Percentiles rank a stretch among this genome's conserved stretches.
These are phyloP conservation scores for Thelaira solivaga DNA, from an alignment of 2,888 invertebrate species.

Conservation along the genomic window DNA sequence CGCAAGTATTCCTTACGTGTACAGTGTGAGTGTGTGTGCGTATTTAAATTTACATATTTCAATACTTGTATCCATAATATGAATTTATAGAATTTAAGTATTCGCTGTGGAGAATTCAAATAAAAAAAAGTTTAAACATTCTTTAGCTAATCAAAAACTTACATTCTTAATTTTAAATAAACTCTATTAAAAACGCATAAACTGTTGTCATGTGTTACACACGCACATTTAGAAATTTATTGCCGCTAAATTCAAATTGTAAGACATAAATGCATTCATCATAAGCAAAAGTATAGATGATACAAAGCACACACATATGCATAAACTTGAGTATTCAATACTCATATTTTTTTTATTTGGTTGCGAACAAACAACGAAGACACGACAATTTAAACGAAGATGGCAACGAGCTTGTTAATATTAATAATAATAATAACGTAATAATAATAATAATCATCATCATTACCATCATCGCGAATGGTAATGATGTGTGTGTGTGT, in stretches of 20 bases:
- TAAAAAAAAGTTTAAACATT: constrained; percentile 21
- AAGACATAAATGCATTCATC: constrained; percentile 21
- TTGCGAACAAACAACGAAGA: background rate
- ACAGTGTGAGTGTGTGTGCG: background rate
- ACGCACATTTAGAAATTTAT: background rate
- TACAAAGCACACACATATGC: background rate
- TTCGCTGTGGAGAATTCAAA: constrained; percentile 15
- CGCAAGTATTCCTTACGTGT: background rate
- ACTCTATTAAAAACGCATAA: background rate
- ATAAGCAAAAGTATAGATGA: constrained; percentile 33
- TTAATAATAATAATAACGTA: constrained; percentile 12
- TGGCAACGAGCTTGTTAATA: constrained; percentile 29
- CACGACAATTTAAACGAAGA: constrained; percentile 21
- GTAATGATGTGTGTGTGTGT: background rate
- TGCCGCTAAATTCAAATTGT: constrained; percentile 21
- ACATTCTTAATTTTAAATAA: constrained; percentile 8
- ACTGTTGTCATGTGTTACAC: background rate
- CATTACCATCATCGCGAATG: no score
- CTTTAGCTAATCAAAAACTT: constrained; percentile 27
- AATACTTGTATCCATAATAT: background rate
- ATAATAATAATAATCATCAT: no score
- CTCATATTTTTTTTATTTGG: no score
- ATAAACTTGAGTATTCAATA: no score
- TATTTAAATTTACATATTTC: background rate
- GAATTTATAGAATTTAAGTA: background rate